Base-by-base conservation (phyloP, 2,797 vertebrate genomes). In the Chrysocyon brachyurus region DNA sequence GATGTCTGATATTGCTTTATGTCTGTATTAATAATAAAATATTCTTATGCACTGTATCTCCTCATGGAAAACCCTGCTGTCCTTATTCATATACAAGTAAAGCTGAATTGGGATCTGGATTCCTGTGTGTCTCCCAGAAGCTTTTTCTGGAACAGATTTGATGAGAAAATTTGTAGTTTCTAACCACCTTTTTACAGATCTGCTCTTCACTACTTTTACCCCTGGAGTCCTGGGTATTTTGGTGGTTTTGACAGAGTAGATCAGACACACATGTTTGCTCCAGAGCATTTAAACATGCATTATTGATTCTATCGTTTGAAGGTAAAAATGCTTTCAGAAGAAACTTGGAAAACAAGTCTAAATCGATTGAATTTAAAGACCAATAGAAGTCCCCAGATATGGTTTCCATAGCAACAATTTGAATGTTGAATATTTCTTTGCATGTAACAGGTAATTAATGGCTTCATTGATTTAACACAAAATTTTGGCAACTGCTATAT, bases 231-330 rank as follows among this genome's bases (percentile, higher is more conserved):
- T 83, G 46, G 56, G 75, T 95, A 49, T 90, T 96, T 96, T 36
- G 12, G 46, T 96, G 46, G 10, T 94, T 97, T 97, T 94, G 93
- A 96, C 93, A 95, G 88, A 95, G 40, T 88, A 96, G 68, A 96
- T 96, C 94, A 97, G 98, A 96, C 86, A 93, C 40, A 90, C n/a
- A 36, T 70, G 89, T 95, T 97, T 97, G 92, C 75, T 93, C 88
- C 36, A 68, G 92, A 93, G 75, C 49, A 1, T 96, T 98, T 95
- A 94, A 97, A 95, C 59, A 95, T 94, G 81, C 63, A 95, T 95
- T 98, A 96, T 97, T 92, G 94, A 98, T 97, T 96, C 64, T 70
- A 78, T 93, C 14, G 2, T 97, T 97, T 98, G 97, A 95, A 97
- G 93, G 92, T 97, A 95, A 97, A 97, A 97, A 97, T 92, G 72